These are phyloP conservation scores for Syndactyla subalaris DNA, from an alignment of 2,797 vertebrate species.

Conservation along the genomic window DNA sequence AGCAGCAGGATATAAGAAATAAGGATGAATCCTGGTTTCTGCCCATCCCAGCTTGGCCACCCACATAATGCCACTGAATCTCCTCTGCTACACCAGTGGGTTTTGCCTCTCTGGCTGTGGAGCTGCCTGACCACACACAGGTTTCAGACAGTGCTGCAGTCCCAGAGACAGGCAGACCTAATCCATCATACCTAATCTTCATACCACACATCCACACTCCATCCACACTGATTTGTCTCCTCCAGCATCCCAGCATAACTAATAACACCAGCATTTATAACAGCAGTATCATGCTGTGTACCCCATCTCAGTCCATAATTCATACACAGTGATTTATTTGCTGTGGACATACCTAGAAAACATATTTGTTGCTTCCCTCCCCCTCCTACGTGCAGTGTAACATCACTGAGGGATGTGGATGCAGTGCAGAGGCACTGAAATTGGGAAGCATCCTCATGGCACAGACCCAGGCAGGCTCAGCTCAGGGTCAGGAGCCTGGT, in stretches of 20 bases:
- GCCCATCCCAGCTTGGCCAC: neutral
- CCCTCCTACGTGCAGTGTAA: neutral
- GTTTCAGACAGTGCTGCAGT: neutral
- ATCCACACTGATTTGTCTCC: constrained; percentile 29
- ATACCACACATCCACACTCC: neutral
- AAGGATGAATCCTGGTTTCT: neutral
- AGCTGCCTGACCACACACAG: neutral
- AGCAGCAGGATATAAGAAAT: neutral
- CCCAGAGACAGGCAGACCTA: neutral
- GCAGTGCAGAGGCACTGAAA: neutral
- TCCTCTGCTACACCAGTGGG: fast-evolving
- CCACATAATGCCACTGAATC: fast-evolving
- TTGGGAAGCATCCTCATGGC: neutral
- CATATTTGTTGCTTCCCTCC: neutral
- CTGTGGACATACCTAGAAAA: neutral
- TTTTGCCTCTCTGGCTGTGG: neutral
- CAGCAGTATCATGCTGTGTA: neutral
- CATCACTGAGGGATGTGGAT: neutral
- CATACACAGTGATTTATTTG: constrained; percentile 6
- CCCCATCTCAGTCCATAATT: neutral
- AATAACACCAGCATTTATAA: constrained; percentile 3
- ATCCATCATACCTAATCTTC: constrained; percentile 62
- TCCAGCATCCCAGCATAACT: neutral
- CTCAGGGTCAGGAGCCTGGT: neutral
- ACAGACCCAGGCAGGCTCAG: neutral